Evolutionary conservation across 2,797 vertebrate species (phyloP).

Genomic region (Bryconaethiops microstoma): DNA sequence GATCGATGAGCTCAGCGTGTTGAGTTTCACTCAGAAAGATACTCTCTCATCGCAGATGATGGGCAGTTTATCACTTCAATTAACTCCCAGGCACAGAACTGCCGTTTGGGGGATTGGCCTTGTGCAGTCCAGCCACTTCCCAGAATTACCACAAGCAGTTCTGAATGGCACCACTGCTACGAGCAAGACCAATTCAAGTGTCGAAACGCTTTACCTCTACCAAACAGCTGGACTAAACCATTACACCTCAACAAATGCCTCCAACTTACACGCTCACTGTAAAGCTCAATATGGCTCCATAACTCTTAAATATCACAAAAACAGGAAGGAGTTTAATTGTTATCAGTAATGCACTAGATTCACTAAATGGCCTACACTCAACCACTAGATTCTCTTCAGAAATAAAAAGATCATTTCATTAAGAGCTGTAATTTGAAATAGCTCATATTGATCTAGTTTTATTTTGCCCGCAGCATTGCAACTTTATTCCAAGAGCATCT

Average conservation of each 20-base stretch:
- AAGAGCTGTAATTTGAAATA: conserved; percentile 50
- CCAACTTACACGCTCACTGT: conserved; percentile 27
- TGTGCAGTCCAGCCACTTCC: conserved; percentile 45
- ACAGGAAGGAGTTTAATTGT: conserved; percentile 43
- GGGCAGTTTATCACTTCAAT: conserved; percentile 69
- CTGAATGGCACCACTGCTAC: conserved; percentile 27
- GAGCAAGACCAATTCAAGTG: conserved; percentile 33
- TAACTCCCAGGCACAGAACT: conserved; percentile 59
- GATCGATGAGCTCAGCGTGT: conserved; percentile 60
- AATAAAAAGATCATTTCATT: conserved; percentile 52
- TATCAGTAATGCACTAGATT: conserved; percentile 37
- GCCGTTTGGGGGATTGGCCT: conserved; percentile 47
- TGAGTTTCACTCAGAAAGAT: conserved; percentile 59
- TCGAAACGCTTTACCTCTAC: conserved; percentile 53
- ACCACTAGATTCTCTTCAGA: conserved; percentile 24
- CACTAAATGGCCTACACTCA: conserved; percentile 19
- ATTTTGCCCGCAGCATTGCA: conserved; percentile 13
- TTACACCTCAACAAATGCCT: conserved; percentile 41
- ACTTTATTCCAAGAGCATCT: conserved; percentile 33
- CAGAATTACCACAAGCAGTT: conserved; percentile 44
- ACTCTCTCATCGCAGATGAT: conserved; percentile 66
- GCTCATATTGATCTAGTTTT: conserved; percentile 42
- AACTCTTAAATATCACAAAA: conserved; percentile 35
- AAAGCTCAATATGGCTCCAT: conserved; percentile 28
- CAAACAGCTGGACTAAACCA: conserved; percentile 43